Evolutionary conservation across 2,888 invertebrate species (phyloP).

Genomic region (Dilophus febrilis): DNA sequence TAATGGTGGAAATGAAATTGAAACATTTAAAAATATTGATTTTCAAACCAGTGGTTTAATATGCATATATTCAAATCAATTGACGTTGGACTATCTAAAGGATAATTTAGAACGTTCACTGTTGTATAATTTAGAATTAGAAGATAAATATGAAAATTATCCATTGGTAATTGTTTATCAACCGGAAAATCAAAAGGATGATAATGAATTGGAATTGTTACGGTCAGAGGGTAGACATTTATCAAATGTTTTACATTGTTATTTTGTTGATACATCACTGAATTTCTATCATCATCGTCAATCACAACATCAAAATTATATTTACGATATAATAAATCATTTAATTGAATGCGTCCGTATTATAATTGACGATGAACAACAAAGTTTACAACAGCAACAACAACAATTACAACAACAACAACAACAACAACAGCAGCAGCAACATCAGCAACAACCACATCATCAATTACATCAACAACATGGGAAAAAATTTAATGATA

Average conservation of each 20-base stretch:
- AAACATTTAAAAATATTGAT: conserved; percentile 67
- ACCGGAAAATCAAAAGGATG: conserved; percentile 63
- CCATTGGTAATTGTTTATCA: conserved; percentile 85
- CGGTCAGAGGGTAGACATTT: conserved; percentile 80
- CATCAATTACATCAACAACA: conserved; percentile 20
- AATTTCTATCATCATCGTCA: conserved; percentile 21
- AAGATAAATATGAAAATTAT: conserved; percentile 74
- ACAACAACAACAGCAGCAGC: no score
- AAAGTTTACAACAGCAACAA: no score
- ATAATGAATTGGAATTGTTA: conserved; percentile 68
- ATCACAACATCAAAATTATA: conserved; percentile 30
- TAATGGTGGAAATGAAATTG: conserved; percentile 49
- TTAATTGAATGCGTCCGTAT: conserved; percentile 26
- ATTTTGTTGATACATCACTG: conserved; percentile 24
- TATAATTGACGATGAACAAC: no score
- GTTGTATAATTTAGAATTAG: conserved; percentile 74
- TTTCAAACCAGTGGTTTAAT: conserved; percentile 82
- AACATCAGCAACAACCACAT: conserved; percentile 11
- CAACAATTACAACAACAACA: no score
- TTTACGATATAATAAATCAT: conserved; percentile 30
- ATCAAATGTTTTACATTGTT: conserved; percentile 56
- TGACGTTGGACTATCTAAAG: conserved; percentile 80
- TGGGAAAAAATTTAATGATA: conserved; percentile 19
- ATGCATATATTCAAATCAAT: conserved; percentile 79
- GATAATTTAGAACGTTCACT: conserved; percentile 83